These are phyloP conservation scores for Drosophila pruinosa DNA, from an alignment of 1,140 invertebrate species.

Conservation along the genomic window DNA sequence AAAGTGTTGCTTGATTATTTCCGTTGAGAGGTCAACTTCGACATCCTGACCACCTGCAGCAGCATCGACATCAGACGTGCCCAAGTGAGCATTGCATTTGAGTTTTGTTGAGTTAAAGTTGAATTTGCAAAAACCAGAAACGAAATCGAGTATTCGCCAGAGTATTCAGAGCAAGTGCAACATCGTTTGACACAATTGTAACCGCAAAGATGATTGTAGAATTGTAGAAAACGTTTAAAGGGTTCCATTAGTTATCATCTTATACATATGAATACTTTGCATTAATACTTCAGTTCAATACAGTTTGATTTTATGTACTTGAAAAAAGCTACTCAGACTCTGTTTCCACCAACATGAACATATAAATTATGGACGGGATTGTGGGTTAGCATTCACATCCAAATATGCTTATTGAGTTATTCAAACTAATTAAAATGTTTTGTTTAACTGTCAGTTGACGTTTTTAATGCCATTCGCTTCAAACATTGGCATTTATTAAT, in stretches of 20 bases:
- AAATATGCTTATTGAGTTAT: neutral
- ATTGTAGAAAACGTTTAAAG: conserved; percentile 62
- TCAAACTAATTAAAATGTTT: conserved; percentile 52
- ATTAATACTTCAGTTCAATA: conserved; percentile 2
- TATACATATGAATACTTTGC: neutral
- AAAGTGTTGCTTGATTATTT: conserved; percentile 83
- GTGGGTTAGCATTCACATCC: neutral
- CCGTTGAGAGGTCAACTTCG: conserved; percentile 82
- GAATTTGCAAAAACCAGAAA: conserved; percentile 25
- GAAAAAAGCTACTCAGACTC: conserved; percentile 6
- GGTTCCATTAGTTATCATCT: conserved; percentile 70
- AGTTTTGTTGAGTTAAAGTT: conserved; percentile 33
- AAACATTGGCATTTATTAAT: neutral
- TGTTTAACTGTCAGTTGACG: neutral
- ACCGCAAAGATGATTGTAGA: conserved; percentile 46
- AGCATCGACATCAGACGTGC: conserved; percentile 64
- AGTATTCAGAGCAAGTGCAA: conserved; percentile 11
- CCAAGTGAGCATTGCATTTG: conserved; percentile 58
- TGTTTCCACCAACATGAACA: conserved; percentile 30
- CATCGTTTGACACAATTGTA: conserved; percentile 34
- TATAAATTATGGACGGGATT: neutral
- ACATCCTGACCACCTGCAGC: conserved; percentile 82
- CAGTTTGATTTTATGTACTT: conserved; percentile 1
- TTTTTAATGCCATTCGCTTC: neutral
- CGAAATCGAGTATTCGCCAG: conserved; percentile 25